Conservation (phyloP, 2,113 vertebrate genomes). For the Hypocryptadius cinnamomeus region DNA sequence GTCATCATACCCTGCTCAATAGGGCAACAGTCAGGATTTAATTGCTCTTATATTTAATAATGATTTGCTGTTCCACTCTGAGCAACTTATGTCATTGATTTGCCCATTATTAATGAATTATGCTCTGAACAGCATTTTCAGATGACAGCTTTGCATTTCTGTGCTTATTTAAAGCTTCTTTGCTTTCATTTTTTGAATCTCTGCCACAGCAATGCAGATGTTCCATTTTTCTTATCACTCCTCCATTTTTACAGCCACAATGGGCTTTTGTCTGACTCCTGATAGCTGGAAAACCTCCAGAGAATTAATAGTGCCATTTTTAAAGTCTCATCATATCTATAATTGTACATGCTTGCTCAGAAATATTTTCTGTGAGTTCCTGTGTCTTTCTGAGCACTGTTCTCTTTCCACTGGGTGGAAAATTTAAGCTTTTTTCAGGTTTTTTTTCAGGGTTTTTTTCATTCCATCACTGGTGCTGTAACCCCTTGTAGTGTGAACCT, state of each 20-base stretch:
- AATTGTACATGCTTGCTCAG: not conserved
- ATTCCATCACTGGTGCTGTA: not conserved
- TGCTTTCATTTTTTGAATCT: not conserved
- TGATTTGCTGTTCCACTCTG: not conserved
- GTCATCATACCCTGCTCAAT: not conserved
- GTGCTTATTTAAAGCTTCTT: not conserved
- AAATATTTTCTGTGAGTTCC: not conserved
- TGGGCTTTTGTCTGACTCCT: not conserved
- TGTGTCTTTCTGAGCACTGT: not conserved
- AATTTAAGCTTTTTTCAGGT: not conserved
- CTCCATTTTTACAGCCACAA: not conserved
- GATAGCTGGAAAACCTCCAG: not conserved
- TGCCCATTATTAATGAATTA: not conserved
- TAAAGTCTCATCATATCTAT: not conserved
- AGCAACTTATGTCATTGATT: not conserved
- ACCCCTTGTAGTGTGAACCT: not conserved
- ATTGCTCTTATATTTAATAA: not conserved
- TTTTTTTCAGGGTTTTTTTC: not conserved
- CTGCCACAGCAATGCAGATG: not conserved
- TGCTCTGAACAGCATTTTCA: not conserved
- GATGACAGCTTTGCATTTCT: not conserved
- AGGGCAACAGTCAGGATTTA: not conserved
- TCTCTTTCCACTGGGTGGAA: not conserved
- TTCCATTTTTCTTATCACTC: not conserved
- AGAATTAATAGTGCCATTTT: not conserved